These are phyloP conservation scores for Drosophila yooni DNA, from an alignment of 2,888 invertebrate species.

Conservation along the genomic window DNA sequence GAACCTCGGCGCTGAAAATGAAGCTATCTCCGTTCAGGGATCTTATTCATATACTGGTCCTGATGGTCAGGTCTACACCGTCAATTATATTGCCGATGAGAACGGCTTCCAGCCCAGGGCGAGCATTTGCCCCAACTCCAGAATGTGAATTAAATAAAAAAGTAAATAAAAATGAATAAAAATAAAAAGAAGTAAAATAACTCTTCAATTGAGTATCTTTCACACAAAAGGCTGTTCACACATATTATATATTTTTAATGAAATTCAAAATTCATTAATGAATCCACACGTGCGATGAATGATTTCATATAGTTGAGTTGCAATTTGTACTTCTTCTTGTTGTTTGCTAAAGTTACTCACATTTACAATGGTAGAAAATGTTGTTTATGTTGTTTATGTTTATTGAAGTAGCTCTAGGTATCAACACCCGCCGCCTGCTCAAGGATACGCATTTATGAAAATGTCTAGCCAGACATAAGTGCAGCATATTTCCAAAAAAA, in stretches of 20 bases:
- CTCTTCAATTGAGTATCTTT: background rate
- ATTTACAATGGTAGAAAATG: background rate
- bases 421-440: background rate
- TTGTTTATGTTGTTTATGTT: background rate
- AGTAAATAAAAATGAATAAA: too few relatives aligned
- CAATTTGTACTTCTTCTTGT: background rate
- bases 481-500: background rate
- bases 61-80: slow-evolving; percentile 68
- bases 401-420: background rate
- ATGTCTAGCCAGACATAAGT: background rate
- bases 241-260: background rate
- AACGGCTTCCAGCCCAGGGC: slow-evolving; percentile 86
- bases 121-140: slow-evolving; percentile 69
- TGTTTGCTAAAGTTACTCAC: slow-evolving; percentile 46
- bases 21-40: slow-evolving; percentile 71
- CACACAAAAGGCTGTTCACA: background rate
- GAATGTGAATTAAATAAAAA: too few relatives aligned
- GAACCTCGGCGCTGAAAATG: slow-evolving; percentile 60
- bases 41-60: slow-evolving; percentile 1
- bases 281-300: background rate
- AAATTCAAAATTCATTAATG: background rate
- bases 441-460: background rate
- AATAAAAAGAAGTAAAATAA: too few relatives aligned
- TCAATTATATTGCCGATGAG: slow-evolving; percentile 83
- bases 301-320: background rate